Percentiles rank a stretch among this genome's conserved stretches.
Conservation (phyloP, 2,797 vertebrate species). For the Phoxinus dragarum region DNA sequence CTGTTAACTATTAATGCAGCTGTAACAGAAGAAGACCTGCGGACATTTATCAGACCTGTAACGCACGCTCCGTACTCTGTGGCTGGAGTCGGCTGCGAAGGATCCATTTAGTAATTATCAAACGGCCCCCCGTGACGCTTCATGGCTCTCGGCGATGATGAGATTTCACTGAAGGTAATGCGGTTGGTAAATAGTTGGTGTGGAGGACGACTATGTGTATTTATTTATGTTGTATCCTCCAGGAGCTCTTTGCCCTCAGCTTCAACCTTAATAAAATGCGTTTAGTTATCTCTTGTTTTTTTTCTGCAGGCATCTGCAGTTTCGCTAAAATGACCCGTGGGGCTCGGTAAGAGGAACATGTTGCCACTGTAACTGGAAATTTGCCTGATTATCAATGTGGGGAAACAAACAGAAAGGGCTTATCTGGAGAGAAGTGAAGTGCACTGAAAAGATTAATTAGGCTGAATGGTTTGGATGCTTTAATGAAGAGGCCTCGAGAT, state of each 20-base stretch:
- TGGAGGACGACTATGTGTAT: constrained; percentile 17
- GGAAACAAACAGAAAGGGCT: constrained; percentile 43
- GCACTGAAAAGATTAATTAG: constrained; percentile 61
- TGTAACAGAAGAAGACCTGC: constrained; percentile 59
- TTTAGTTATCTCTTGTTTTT: constrained; percentile 39
- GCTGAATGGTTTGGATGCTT: constrained; percentile 40
- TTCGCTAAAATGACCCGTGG: constrained; percentile 46
- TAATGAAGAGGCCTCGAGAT: constrained; percentile 56
- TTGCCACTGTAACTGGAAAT: constrained; percentile 22
- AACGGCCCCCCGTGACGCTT: constrained; percentile 29
- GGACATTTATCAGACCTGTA: constrained; percentile 59
- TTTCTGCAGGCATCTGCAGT: constrained; percentile 33
- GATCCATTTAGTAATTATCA: constrained; percentile 54
- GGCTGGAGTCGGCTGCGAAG: constrained; percentile 18
- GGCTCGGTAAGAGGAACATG: constrained; percentile 15
- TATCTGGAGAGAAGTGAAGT: constrained; percentile 53
- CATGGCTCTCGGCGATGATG: not conserved
- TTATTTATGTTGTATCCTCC: constrained; percentile 46
- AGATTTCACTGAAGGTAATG: constrained; percentile 25
- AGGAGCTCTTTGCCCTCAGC: constrained; percentile 34
- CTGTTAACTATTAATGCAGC: constrained; percentile 71
- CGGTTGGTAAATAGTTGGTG: not conserved
- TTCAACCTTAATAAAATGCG: constrained; percentile 42
- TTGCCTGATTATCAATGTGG: constrained; percentile 43
- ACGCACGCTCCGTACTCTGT: constrained; percentile 20